These are phyloP conservation scores for Nesidiocoris tenuis DNA, from an alignment of 2,888 invertebrate genomes.

Conservation along the genomic window DNA sequence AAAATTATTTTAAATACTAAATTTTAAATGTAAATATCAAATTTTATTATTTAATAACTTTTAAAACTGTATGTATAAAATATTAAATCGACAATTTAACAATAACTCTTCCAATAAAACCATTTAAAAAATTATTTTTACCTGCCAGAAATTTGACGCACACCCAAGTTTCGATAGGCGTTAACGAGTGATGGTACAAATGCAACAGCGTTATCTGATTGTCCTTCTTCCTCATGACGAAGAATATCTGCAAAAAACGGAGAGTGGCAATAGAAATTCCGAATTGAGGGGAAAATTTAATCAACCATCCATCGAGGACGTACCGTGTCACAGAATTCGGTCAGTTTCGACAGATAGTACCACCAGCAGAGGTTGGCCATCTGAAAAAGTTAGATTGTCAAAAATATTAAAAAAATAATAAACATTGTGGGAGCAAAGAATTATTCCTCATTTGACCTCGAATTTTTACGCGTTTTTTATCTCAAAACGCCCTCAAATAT, in stretches of 20 bases:
- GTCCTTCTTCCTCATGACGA: slow-evolving; percentile 80
- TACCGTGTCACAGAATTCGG: slow-evolving; percentile 79
- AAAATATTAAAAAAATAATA: background rate
- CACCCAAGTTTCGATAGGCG: slow-evolving; percentile 75
- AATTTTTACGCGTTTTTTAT: background rate
- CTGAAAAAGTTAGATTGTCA: slow-evolving; percentile 61
- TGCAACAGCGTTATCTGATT: slow-evolving; percentile 81
- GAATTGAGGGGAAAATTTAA: background rate
- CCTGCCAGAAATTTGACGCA: slow-evolving; percentile 75
- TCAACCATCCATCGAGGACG: background rate
- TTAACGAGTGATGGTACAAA: slow-evolving; percentile 79
- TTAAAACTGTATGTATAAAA: too few species aligned
- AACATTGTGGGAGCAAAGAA: background rate
- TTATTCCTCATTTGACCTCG: too few species aligned
- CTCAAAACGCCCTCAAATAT: too few species aligned
- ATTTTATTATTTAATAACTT: too few species aligned
- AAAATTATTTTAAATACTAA: too few species aligned
- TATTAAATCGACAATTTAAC: too few species aligned
- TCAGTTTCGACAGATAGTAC: slow-evolving; percentile 85
- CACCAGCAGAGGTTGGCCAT: slow-evolving; percentile 86
- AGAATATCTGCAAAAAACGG: slow-evolving; percentile 64
- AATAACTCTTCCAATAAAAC: too few species aligned
- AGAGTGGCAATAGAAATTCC: too few species aligned
- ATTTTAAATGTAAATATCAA: too few species aligned
- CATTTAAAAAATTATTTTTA: too few species aligned